A percentile compares a stretch with the other conserved stretches of the same genome.
phyloP scores from a whole-genome alignment of 1,140 invertebrate species.

The Gonioctena quinquepunctata region DNA sequence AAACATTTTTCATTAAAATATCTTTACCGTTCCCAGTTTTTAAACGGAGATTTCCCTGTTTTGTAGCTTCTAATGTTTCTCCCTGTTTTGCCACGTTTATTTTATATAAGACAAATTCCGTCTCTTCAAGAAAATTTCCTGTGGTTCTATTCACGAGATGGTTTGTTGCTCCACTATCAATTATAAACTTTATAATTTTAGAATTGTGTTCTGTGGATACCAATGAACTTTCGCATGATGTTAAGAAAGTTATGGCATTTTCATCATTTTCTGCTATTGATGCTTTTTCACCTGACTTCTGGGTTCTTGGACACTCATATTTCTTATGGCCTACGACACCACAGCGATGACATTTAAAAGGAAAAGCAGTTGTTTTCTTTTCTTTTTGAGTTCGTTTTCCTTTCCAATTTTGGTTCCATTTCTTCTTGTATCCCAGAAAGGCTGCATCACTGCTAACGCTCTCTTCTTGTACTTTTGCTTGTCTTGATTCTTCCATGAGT shows the following conservation, averaged over 20 bases:
- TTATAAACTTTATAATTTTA: not conserved
- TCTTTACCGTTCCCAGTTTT: not conserved
- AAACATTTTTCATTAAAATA: constrained; percentile 1
- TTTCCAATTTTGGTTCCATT: not conserved
- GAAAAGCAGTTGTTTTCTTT: not conserved
- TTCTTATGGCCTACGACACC: not conserved
- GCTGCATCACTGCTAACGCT: not conserved
- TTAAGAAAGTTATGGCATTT: not conserved
- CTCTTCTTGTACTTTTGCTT: not conserved
- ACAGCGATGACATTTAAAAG: constrained; percentile 3
- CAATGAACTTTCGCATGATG: too few relatives aligned
- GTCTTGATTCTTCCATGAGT: not conserved
- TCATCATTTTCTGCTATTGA: not conserved
- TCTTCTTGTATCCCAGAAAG: not conserved
- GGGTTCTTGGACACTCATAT: not conserved
- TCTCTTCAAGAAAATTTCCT: not conserved
- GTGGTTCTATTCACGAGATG: not conserved
- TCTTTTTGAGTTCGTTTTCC: not conserved
- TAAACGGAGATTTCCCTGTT: not conserved
- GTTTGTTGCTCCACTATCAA: not conserved
- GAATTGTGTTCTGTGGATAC: too few relatives aligned
- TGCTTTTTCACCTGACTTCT: not conserved
- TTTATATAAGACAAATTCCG: not conserved
- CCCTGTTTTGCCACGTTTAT: not conserved
- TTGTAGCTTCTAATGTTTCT: not conserved